Evolutionary conservation across 1,140 invertebrate species (phyloP), one percentile per base, ranked within the genome.

Genomic region (Wiebesia pumilae): DNA sequence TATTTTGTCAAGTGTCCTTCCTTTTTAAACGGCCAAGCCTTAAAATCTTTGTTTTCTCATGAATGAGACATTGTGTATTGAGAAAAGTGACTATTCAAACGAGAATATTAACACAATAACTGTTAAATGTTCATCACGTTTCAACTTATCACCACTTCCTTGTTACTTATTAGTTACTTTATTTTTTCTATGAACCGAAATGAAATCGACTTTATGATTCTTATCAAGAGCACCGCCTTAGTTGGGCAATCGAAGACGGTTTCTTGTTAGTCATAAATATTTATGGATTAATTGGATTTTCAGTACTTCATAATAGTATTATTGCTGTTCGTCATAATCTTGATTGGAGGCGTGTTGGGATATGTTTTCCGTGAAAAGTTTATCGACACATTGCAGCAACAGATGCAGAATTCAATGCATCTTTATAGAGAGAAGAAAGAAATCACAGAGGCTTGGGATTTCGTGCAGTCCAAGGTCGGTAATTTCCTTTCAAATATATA

Each of bases 221-320:
- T 67, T 67, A 67, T 67, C 30, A 33, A 69, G 16, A 10, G 4
- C 67, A 14, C 16, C 9, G 6, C 21, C 9, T 6, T 35, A 16
- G 35, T 69, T 16, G 9, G 3, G 12, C n/a, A 19, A 69, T 16
- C 30, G 12, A 35, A 69, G 35, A 69, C 12, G 19, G 19, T n/a
- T 7, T 69, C 10, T 69, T 40, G 21, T 43, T 24, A 24, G 14
- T 75, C 3, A 6, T 27, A 43, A 75, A 35, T 30, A 35, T 10
- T 62, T 3, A 62, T 62, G 24, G 3, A 62, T 54, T 21, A 3
- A 90, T 90, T 91, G 89, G 90, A 73, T 92, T 95, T 96, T 40
- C 94, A 98, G 97, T 98, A 98, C 92, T 97, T 97, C 92, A 97
- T 98, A 89, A 94, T 97, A 30, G 95, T 98, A 40, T 96, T 98